A percentile compares a stretch with the other conserved stretches of the same genome.
phyloP scores from a whole-genome alignment of 2,888 invertebrate genomes.

The Dicycla oo region DNA sequence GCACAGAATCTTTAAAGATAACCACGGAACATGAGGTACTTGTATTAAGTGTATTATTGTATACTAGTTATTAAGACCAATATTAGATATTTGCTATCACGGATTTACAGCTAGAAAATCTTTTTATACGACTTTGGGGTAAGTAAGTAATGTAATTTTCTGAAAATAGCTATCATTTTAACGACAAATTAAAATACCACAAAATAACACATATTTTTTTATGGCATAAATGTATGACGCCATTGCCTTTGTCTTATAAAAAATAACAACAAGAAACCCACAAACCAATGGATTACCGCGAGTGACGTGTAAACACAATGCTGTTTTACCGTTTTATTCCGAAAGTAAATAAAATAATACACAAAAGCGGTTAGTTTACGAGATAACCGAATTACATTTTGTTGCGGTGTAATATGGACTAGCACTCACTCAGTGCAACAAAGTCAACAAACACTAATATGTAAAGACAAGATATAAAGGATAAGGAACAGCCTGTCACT shows the following conservation, averaged over 20 bases:
- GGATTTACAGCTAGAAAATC: neutral
- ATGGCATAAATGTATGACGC: neutral
- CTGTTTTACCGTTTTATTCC: slow-evolving; percentile 14
- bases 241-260: neutral
- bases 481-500: slow-evolving; percentile 40
- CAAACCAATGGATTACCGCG: slow-evolving; percentile 33
- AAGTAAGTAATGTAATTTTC: neutral
- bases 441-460: slow-evolving; percentile 33
- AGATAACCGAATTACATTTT: slow-evolving; percentile 24
- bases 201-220: neutral
- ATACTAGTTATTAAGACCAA: neutral
- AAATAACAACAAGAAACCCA: slow-evolving; percentile 7
- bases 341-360: slow-evolving; percentile 28
- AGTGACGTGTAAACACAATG: slow-evolving; percentile 32
- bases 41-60: neutral
- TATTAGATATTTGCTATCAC: neutral
- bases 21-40: slow-evolving; percentile 16
- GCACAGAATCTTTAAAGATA: slow-evolving; percentile 26
- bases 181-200: neutral
- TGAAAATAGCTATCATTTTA: neutral
- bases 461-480: slow-evolving; percentile 54
- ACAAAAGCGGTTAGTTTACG: slow-evolving; percentile 26
- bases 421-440: slow-evolving; percentile 25
- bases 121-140: neutral
- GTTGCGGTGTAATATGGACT: slow-evolving; percentile 11